Base-by-base conservation (phyloP, 30 jellyfish, hydroid and myxozoan species). In the Rhopilema esculentum region DNA sequence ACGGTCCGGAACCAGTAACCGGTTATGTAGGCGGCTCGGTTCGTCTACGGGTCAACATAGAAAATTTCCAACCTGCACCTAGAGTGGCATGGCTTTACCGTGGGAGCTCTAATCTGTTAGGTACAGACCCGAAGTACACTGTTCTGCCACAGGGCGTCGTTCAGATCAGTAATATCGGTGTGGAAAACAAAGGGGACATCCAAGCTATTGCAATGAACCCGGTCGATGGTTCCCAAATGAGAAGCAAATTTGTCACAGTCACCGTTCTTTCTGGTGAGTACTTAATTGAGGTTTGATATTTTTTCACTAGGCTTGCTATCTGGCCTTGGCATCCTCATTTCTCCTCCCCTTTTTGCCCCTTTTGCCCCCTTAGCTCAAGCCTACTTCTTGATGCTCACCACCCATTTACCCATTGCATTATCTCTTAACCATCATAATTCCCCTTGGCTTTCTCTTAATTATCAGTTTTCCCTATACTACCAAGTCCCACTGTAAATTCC, bases 141-240 rank as follows among this genome's bases (percentile, higher is more conserved):
- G 95, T 83, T 0, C 79, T 92, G 50, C 97, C 98, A 16, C 97
- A 88, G 62, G 98, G 98, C 25, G 98, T 92, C 67, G 22, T 92
- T 25, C 96, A 82, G 65, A 87, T 92, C 33, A 68, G 69, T 29
- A 66, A 78, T 72, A 30, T 92, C 24, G 72, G 78, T 12, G 24
- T 83, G 17, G 80, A 91, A 72, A 96, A 92, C 76, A 80, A 81
- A 77, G 98, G 98, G 12, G 94, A 92, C 48, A 72, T 92, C 24
- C 91, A 89, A 50, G 98, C 98, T 8, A 33, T 92, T 16, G 98
- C 97, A 0, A 40, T 82, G 62, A 78, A 74, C 71, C 27, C 86
- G 0, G 48, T 71, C 33, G 80, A 20, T 40, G 68, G 89, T 71
- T 31, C 86, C 51, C 78, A 80, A 26, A 91, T 64, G 72, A 50